Base-by-base conservation (phyloP, 2,113 vertebrate species). In the Ranitomeya variabilis region DNA sequence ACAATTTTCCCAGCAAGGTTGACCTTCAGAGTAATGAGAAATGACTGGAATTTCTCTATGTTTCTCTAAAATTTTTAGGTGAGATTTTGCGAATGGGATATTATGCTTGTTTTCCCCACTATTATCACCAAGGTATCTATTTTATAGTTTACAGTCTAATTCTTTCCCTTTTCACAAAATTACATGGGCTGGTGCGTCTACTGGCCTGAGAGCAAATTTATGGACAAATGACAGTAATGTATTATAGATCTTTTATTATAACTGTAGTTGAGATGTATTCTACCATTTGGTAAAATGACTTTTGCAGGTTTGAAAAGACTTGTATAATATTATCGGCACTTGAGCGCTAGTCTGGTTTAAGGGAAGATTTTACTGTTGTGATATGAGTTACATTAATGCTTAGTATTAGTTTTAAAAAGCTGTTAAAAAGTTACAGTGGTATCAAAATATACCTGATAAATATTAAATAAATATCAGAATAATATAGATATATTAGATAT, bases 1-100 rank as follows among this genome's bases (percentile, higher is more conserved):
- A 96, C 95, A 95, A 95, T 96, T 95, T 96, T 96, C 94, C 94
- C 93, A 95, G 95, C 94, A 92, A 95, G 93, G 92, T 94, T 96
- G 95, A 96, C 95, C 95, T 96, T 96, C 95, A 95, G 93, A 93
- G 92, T 96, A 96, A 96, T 95, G 92, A 96, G 94, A 96, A 96
- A 94, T 95, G 94, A 95, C 94, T 95, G 93, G 94, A 94, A 95
- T 95, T 95, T 95, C 93, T 95, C 91, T 94, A 91, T 94, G 91
- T 95, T 94, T 94, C 94, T 94, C 91, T 94, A 95, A 94, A 92
- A 91, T 91, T 93, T 95, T 94, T 88, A 89, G 91, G 90, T 88
- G 90, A 89, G 90, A 76, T 90, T 87, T 78, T 85, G 14, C 13
- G 54, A 45, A 87, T 90, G 91, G 91, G 71, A 92, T 89, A 93